These are phyloP conservation scores for Chiloscyllium punctatum DNA, from an alignment of 2,797 vertebrate species.

Conservation along the genomic window DNA sequence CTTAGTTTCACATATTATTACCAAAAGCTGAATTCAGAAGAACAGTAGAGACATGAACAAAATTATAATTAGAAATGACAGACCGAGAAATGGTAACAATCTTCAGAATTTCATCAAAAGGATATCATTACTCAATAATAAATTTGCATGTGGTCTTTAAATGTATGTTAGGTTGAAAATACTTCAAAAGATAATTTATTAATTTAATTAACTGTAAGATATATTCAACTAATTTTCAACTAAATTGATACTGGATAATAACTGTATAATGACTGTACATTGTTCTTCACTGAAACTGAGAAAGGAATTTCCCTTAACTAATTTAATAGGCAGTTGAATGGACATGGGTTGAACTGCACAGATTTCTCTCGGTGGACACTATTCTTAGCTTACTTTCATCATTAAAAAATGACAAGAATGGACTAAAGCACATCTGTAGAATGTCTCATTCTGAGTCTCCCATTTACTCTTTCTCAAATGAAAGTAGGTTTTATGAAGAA, in stretches of 20 bases:
- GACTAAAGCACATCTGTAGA: too few species aligned
- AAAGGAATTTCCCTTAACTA: not conserved
- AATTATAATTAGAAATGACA: constrained; percentile 24
- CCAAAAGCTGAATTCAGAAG: not conserved
- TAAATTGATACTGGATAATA: constrained; percentile 37
- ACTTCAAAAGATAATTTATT: constrained; percentile 36
- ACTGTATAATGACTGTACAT: constrained; percentile 31
- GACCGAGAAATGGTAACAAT: constrained; percentile 22
- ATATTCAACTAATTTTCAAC: constrained; percentile 36
- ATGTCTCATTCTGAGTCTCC: not conserved
- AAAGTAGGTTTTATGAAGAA: not conserved
- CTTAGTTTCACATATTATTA: not conserved
- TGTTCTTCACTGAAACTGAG: not conserved
- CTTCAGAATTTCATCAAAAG: constrained; percentile 24
- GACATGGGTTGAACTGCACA: not conserved
- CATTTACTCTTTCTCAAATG: not conserved
- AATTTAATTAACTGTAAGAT: constrained; percentile 38
- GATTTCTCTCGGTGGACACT: not conserved
- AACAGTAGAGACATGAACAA: not conserved
- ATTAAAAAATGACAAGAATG: not conserved
- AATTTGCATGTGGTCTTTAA: constrained; percentile 25
- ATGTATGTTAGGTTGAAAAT: constrained; percentile 10
- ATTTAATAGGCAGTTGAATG: not conserved
- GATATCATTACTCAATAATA: constrained; percentile 33
- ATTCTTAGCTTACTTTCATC: not conserved